Conservation (phyloP, 2,113 vertebrate species). For the Chionomys nivalis region DNA sequence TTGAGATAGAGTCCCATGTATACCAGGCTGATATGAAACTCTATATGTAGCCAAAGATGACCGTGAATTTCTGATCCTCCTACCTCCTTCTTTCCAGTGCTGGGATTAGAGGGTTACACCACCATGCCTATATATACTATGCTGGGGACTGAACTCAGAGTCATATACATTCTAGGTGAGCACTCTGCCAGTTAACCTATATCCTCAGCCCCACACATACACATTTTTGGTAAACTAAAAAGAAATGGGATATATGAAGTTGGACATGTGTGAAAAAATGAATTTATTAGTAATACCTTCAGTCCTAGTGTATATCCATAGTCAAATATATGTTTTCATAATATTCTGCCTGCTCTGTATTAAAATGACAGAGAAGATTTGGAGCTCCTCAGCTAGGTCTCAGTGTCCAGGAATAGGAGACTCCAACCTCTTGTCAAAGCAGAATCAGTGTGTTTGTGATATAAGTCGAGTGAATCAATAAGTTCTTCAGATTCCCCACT, state of each 20-base stretch:
- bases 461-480: conserved; percentile 32
- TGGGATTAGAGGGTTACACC: not conserved
- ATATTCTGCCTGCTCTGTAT: not conserved
- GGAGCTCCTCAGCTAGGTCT: not conserved
- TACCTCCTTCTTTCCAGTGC: not conserved
- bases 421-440: not conserved
- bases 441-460: conserved; percentile 32
- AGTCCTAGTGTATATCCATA: not conserved
- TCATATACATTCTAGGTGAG: not conserved
- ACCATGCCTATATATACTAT: not conserved
- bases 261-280: conserved; percentile 11
- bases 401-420: not conserved
- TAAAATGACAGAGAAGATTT: conserved; percentile 17
- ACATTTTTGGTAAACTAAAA: conserved; percentile 21
- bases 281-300: conserved; percentile 16
- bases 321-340: conserved; percentile 39
- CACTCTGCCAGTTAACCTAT: not conserved
- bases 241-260: conserved; percentile 28
- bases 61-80: not conserved
- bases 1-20: not conserved
- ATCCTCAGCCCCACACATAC: not conserved
- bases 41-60: not conserved
- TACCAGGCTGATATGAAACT: not conserved
- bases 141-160: not conserved
- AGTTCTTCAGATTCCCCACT: conserved; percentile 30